Conservation (phyloP, 2,888 invertebrate species). For the Tipula unca region DNA sequence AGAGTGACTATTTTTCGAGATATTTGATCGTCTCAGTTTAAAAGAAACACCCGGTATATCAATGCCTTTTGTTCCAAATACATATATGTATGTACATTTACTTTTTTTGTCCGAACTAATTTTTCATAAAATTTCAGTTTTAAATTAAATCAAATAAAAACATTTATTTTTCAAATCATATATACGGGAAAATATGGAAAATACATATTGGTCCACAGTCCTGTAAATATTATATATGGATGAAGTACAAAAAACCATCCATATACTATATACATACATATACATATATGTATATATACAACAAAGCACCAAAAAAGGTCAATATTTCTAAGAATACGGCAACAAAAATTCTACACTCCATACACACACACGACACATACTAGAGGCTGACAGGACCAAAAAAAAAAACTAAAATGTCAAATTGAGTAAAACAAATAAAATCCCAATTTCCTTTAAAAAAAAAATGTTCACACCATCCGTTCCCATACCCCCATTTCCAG, state of each 20-base stretch:
- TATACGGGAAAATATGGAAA: not conserved
- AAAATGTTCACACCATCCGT: not conserved
- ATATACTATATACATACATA: too few species aligned
- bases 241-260: not conserved
- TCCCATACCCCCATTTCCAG: not conserved
- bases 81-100: too few species aligned
- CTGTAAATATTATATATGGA: not conserved
- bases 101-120: too few species aligned
- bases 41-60: too few species aligned
- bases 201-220: not conserved
- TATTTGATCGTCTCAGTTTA: too few species aligned
- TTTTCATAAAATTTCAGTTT: not conserved
- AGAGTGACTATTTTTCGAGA: too few species aligned
- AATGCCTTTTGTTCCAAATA: too few species aligned
- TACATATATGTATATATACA: too few species aligned
- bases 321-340: not conserved
- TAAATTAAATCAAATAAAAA: not conserved
- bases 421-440: not conserved
- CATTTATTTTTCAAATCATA: not conserved
- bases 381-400: not conserved
- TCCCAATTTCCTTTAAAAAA: not conserved
- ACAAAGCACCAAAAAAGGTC: not conserved
- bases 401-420: not conserved
- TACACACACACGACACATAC: not conserved
- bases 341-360: not conserved